Conservation (phyloP, 1,140 invertebrate species). For the Caenorhabditis latens region DNA sequence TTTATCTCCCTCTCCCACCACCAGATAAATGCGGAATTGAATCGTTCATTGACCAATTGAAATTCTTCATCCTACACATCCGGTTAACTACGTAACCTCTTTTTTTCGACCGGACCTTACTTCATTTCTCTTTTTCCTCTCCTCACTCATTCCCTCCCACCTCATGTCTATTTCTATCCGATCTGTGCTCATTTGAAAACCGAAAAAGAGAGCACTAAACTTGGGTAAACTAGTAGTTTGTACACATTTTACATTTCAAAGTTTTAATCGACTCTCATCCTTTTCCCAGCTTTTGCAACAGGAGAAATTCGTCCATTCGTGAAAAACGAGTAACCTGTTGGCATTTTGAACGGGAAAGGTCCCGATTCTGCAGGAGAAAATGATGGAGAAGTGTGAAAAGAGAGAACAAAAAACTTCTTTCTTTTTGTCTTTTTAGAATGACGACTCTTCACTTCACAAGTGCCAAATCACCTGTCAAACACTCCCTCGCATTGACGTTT, state of each 20-base stretch:
- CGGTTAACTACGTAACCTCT: slow-evolving; percentile 3
- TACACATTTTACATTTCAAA: slow-evolving; percentile 21
- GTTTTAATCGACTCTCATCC: slow-evolving; percentile 30
- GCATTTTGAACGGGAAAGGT: background rate
- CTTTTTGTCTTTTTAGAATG: background rate
- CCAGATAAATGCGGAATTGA: background rate
- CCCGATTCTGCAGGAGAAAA: no score
- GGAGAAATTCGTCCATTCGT: background rate
- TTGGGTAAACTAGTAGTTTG: background rate
- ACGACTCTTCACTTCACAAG: background rate
- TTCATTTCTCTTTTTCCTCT: slow-evolving; percentile 1
- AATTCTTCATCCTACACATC: slow-evolving; percentile 26
- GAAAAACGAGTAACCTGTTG: background rate
- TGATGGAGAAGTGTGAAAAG: background rate
- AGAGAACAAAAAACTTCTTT: background rate
- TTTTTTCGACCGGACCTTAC: background rate
- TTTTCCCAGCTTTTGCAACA: background rate
- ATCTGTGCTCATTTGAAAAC: slow-evolving; percentile 37
- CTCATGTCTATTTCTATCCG: slow-evolving; percentile 13
- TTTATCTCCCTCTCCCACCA: background rate
- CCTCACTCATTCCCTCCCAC: background rate
- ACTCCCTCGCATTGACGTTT: background rate
- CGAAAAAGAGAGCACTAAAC: slow-evolving; percentile 14
- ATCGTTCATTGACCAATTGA: slow-evolving; percentile 38
- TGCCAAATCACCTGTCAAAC: slow-evolving; percentile 25